Percentiles rank a stretch among this genome's conserved stretches.
These are phyloP conservation scores for Seriola quinqueradiata DNA, from an alignment of 2,113 vertebrate species.

Conservation along the genomic window DNA sequence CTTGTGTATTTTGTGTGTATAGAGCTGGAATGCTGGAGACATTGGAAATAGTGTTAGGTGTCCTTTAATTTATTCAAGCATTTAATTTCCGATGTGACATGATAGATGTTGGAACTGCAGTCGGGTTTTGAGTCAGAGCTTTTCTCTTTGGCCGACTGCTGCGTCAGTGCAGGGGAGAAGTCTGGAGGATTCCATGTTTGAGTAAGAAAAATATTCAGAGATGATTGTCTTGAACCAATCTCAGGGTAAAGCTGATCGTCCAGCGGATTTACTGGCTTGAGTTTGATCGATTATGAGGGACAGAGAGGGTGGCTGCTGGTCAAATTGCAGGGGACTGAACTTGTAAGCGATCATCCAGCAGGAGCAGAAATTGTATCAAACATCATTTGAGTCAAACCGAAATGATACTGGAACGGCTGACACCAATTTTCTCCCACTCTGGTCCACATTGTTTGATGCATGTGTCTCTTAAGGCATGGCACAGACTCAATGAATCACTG, in stretches of 20 bases:
- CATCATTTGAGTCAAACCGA: neutral
- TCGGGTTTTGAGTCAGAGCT: neutral
- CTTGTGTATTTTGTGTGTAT: neutral
- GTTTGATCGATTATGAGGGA: neutral
- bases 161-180: neutral
- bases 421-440: constrained; percentile 3
- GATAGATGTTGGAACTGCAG: neutral
- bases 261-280: neutral
- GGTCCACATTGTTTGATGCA: constrained; percentile 12
- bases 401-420: neutral
- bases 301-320: neutral
- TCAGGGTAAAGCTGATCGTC: neutral
- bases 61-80: neutral
- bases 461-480: neutral
- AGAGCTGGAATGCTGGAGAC: constrained; percentile 1
- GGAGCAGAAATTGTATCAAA: neutral
- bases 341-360: neutral
- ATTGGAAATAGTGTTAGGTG: constrained; percentile 16
- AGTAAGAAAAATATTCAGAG: neutral
- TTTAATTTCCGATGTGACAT: constrained; percentile 16
- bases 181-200: neutral
- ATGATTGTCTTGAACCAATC: neutral
- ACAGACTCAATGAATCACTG: constrained; percentile 18
- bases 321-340: neutral
- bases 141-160: neutral